These are phyloP conservation scores for Chorisops tibialis DNA, from an alignment of 2,888 invertebrate species.

Conservation along the genomic window DNA sequence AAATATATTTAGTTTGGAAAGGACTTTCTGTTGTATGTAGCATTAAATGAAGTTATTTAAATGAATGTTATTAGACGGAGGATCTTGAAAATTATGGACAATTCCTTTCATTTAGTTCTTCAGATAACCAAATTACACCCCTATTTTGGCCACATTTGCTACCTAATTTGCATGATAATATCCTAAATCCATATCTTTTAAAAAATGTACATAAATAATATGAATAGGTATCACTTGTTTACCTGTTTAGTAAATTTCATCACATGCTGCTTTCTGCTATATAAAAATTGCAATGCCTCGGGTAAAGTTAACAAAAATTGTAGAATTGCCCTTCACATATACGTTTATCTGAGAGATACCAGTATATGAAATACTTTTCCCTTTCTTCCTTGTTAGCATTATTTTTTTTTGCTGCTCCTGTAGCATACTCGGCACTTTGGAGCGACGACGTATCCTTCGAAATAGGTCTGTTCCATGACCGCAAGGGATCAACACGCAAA, in stretches of 20 bases:
- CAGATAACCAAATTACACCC: no score
- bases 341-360: neutral
- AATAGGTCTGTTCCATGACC: neutral
- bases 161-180: no score
- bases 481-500: slow-evolving; percentile 19
- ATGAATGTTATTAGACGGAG: no score
- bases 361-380: neutral
- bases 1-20: no score
- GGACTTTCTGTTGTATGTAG: no score
- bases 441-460: neutral
- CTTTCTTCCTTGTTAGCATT: neutral
- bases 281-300: slow-evolving; percentile 8
- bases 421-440: neutral
- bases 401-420: neutral
- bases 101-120: no score
- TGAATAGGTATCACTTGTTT: no score
- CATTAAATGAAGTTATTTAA: no score
- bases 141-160: no score
- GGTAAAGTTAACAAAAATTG: neutral
- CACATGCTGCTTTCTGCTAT: neutral
- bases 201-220: no score
- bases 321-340: neutral
- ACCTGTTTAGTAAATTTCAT: slow-evolving; percentile 2
- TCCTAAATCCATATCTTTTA: no score
- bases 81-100: no score